Base-by-base conservation (phyloP, 2,113 vertebrate genomes). In the Acrocephalus kingi region DNA sequence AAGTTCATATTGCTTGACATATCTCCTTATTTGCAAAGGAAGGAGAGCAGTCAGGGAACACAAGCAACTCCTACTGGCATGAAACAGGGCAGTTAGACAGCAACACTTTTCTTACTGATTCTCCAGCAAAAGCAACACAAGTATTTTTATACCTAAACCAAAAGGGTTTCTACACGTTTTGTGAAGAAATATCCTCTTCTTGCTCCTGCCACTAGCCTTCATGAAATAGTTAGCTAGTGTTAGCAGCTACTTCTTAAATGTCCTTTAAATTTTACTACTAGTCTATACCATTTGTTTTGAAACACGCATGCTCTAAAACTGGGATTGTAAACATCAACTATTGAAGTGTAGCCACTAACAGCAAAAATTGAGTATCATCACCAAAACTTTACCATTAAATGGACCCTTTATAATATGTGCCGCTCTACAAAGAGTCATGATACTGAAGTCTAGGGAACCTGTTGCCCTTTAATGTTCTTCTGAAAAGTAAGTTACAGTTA, bases 331-430 rank as follows among this genome's bases (percentile, higher is more conserved):
- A 61, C 16, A 59, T 56, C 43, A 72, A 75, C 6, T 59, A 11
- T 23, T 71, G 9, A 63, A 71, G 13, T 19, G 5, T 22, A 55
- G 28, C 11, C 0, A 0, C 13, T 43, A 23, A 35, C 9, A 59
- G 27, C 10, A 84, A 91, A 91, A 85, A 66, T 9, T 2, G 51
- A 37, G 35, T 58, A 33, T 9, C 7, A 52, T 27, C 24, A 63
- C 10, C 12, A 55, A 55, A 59, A 51, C 4, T 64, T 62, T 56
- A 23, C 43, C 3, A 21, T 39, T 2, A 67, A 68, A 63, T 13
- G 2, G 28, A 5, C 10, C 15, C 22, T 51, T 75, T 67, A 71
- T 48, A 52, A 35, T 76, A 27, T 3, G 4, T 20, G 19, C 22
- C 48, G 12, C 11, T 61, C 73, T 37, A 22, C 20, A 33, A 64